Evolutionary conservation across 2,888 invertebrate species (phyloP).

Genomic region (Cataglyphis albicans): DNA sequence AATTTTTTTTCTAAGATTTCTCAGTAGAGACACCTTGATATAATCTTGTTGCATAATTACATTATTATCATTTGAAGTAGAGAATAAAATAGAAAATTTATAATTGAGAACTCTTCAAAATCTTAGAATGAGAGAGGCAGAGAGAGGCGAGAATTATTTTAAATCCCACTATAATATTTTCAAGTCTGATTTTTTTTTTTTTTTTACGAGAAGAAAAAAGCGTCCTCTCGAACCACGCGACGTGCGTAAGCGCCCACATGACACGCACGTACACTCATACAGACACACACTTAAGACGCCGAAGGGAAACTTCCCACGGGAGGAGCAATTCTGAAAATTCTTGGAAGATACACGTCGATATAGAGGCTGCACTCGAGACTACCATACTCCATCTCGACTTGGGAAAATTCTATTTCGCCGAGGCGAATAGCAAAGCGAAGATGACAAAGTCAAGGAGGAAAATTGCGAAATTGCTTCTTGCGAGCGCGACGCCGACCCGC

Average conservation of each 20-base stretch:
- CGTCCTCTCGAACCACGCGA: constrained; percentile 9
- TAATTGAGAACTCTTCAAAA: neutral
- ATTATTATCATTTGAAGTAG: neutral
- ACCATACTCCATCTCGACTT: constrained; percentile 55
- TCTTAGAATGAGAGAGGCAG: neutral
- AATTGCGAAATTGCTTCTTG: constrained; percentile 85
- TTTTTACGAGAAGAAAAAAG: neutral
- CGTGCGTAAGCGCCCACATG: neutral
- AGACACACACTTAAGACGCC: constrained; percentile 34
- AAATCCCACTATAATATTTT: neutral
- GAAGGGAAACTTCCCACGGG: constrained; percentile 68
- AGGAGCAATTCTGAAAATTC: constrained; percentile 74
- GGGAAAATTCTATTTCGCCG: constrained; percentile 84
- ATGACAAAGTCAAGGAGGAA: constrained; percentile 85
- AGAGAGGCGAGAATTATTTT: neutral
- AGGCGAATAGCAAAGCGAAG: constrained; percentile 84
- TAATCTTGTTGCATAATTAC: neutral
- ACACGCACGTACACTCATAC: neutral
- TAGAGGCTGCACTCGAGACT: constrained; percentile 64
- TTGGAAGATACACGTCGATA: constrained; percentile 75
- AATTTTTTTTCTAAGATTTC: neutral
- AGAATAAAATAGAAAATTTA: no score
- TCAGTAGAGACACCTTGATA: neutral
- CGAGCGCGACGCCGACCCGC: constrained; percentile 57
- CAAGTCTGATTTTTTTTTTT: neutral